phyloP scores from a whole-genome alignment of 1,140 invertebrate species.

The Drosophila kikkawai region DNA sequence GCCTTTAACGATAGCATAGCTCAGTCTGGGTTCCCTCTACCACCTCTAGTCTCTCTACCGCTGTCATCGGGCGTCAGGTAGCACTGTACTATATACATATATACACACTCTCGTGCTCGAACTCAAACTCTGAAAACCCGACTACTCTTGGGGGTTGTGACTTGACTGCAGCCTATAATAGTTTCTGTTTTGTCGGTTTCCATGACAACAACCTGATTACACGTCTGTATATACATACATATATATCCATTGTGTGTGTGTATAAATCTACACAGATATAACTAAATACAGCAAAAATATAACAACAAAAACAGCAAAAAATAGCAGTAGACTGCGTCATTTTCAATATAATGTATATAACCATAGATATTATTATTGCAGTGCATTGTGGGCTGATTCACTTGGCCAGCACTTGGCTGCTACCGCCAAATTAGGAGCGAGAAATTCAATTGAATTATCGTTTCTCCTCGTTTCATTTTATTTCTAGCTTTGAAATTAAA shows the following conservation, averaged over 20 bases:
- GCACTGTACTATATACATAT: conserved; percentile 26
- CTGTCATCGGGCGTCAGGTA: conserved; percentile 34
- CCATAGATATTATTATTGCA: conserved; percentile 54
- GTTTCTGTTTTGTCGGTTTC: conserved; percentile 66
- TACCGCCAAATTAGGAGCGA: conserved; percentile 69
- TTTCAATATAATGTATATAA: conserved; percentile 14
- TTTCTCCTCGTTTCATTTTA: conserved; percentile 6
- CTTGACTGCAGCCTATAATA: conserved; percentile 40
- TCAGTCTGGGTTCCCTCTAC: not conserved
- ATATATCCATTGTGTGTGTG: conserved; percentile 6
- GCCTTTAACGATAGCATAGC: not conserved
- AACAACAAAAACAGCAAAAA: not conserved
- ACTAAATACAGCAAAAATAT: conserved; percentile 1
- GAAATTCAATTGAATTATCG: conserved; percentile 76
- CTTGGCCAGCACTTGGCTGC: conserved; percentile 38
- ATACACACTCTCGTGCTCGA: not conserved
- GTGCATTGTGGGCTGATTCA: conserved; percentile 68
- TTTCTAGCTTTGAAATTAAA: conserved; percentile 59
- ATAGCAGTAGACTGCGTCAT: conserved; percentile 56
- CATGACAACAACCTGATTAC: conserved; percentile 73
- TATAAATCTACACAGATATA: conserved; percentile 9
- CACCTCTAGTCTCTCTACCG: no score
- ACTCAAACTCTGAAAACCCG: conserved; percentile 23
- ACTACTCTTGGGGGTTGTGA: conserved; percentile 36
- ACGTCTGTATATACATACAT: conserved; percentile 26